A percentile compares a stretch with the other conserved stretches of the same genome.
These are phyloP conservation scores for Cephus rjabovi DNA, from an alignment of 2,888 invertebrate genomes.

Conservation along the genomic window DNA sequence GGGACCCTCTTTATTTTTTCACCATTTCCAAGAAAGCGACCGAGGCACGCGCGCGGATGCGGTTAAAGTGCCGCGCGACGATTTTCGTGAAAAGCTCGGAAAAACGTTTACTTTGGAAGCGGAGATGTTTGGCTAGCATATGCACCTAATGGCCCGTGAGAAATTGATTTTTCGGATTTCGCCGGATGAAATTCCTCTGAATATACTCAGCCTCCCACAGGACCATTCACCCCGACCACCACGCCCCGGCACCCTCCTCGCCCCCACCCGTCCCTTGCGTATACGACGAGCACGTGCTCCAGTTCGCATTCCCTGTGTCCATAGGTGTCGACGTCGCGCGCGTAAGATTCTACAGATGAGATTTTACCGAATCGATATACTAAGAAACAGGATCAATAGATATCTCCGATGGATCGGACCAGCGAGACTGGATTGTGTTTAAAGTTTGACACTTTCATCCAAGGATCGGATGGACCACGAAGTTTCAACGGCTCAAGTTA, in stretches of 20 bases:
- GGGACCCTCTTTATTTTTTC: neutral
- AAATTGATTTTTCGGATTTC: slow-evolving; percentile 58
- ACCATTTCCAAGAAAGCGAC: neutral
- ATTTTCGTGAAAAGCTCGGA: neutral
- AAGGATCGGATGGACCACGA: neutral
- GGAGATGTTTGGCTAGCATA: slow-evolving; percentile 54
- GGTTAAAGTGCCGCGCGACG: neutral
- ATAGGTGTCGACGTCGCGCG: neutral
- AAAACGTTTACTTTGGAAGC: slow-evolving; percentile 25
- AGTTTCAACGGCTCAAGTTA: neutral
- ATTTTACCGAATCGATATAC: neutral
- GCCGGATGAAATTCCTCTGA: neutral
- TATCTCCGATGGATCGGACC: neutral
- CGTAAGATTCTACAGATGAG: neutral
- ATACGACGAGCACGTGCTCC: neutral
- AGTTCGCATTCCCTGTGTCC: neutral
- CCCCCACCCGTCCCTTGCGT: neutral
- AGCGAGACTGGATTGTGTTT: neutral
- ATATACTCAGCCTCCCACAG: neutral
- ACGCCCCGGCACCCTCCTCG: too few species aligned
- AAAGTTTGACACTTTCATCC: neutral
- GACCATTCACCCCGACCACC: neutral
- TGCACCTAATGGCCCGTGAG: slow-evolving; percentile 56
- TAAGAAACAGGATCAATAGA: neutral
- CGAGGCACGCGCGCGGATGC: neutral